These are phyloP conservation scores for Rhabdophis nuchalis DNA, from an alignment of 2,797 vertebrate species.

Conservation along the genomic window DNA sequence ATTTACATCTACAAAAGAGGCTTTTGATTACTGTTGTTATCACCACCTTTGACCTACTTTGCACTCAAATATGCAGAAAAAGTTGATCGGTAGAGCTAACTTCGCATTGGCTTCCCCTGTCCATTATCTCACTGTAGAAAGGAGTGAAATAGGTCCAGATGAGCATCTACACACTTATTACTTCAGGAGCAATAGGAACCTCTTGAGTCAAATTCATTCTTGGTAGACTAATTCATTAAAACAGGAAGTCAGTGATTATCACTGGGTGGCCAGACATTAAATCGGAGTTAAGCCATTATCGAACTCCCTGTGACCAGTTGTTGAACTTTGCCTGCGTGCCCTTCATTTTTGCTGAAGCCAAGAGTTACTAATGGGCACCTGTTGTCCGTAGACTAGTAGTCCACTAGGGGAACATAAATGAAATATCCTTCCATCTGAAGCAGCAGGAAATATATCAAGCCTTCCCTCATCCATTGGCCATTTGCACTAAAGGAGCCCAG, in stretches of 20 bases:
- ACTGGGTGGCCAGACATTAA: slow-evolving; percentile 14
- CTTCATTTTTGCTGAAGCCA: slow-evolving; percentile 17
- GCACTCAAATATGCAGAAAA: neutral
- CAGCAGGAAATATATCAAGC: slow-evolving; percentile 1
- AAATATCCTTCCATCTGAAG: neutral
- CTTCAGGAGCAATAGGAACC: neutral
- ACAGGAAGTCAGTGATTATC: neutral
- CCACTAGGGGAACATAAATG: neutral
- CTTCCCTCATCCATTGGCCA: neutral
- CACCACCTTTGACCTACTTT: neutral
- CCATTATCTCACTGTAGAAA: neutral
- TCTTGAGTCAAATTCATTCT: neutral
- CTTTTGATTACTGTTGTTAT: neutral
- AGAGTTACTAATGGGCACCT: neutral
- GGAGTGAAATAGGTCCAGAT: neutral
- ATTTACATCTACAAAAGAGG: neutral
- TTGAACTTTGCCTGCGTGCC: slow-evolving; percentile 1
- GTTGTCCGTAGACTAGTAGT: neutral
- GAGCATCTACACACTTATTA: neutral
- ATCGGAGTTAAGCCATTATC: slow-evolving; percentile 19
- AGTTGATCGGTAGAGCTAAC: neutral
- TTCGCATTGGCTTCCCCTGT: neutral
- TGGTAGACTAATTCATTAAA: slow-evolving; percentile 3
- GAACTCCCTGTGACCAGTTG: neutral
- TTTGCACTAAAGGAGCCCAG: neutral